Evolutionary conservation across 1,140 invertebrate species (phyloP).

Genomic region (Akabosia matsudoensis): DNA sequence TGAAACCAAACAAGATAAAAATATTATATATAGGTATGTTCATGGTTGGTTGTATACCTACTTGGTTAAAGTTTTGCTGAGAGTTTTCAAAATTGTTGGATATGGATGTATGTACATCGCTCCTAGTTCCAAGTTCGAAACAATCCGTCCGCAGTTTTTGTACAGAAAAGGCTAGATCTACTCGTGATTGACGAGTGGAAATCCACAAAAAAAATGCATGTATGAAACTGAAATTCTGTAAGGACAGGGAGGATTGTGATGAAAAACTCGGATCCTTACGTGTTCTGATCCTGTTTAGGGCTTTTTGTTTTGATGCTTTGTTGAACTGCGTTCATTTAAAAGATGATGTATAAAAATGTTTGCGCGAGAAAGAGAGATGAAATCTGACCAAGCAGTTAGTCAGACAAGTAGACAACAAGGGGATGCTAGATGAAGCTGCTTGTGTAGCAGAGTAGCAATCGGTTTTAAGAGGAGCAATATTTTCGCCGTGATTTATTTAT

Average conservation of each 20-base stretch:
- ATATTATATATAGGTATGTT: too few relatives aligned
- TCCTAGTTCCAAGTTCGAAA: too few relatives aligned
- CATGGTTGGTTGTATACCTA: too few relatives aligned
- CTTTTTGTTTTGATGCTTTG: background rate
- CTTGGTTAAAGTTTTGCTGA: too few relatives aligned
- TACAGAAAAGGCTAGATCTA: conserved; percentile 7
- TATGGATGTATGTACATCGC: background rate
- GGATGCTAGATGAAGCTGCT: background rate
- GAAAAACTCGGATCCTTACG: conserved; percentile 3
- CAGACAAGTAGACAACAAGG: background rate
- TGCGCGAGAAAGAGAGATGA: background rate
- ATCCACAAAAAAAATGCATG: background rate
- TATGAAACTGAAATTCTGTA: background rate
- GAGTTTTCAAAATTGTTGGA: conserved; percentile 3
- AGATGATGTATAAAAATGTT: background rate
- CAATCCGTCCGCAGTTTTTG: too few relatives aligned
- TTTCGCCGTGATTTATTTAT: too few relatives aligned
- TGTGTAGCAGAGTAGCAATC: background rate
- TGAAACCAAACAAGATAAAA: too few relatives aligned
- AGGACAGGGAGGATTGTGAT: background rate
- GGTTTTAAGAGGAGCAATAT: background rate
- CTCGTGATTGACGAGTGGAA: too few relatives aligned
- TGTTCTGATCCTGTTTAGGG: background rate
- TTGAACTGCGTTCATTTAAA: background rate
- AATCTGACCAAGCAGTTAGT: background rate